Conservation (phyloP, 2,888 invertebrate species). For the Willowsia nigromaculata region DNA sequence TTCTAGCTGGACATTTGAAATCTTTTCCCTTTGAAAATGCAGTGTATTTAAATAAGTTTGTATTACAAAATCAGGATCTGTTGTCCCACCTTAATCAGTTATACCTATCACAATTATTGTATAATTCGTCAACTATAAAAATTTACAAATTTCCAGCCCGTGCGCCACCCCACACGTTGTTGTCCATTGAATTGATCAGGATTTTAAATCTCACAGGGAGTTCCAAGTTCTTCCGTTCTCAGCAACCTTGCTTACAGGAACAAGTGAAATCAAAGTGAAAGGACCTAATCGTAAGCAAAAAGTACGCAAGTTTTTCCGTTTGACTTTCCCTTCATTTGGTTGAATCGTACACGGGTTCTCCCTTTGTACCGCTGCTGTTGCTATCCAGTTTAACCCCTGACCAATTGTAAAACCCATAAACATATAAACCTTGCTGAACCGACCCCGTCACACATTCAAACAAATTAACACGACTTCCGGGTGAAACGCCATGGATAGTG, state of each 20-base stretch:
- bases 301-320: not conserved
- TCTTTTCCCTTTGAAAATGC: slow-evolving; percentile 20
- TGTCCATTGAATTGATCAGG: not conserved
- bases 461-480: slow-evolving; percentile 33
- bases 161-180: not conserved
- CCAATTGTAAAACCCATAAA: not conserved
- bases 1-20: slow-evolving; percentile 54
- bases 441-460: not conserved
- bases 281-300: slow-evolving; percentile 44
- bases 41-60: not conserved
- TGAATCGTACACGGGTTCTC: not conserved
- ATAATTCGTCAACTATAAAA: too few relatives aligned
- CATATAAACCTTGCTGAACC: not conserved
- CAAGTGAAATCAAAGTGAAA: slow-evolving; percentile 1
- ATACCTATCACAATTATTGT: too few relatives aligned
- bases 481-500: slow-evolving; percentile 66
- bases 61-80: not conserved
- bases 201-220: too few relatives aligned
- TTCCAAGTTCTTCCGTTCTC: not conserved
- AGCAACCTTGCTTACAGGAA: not conserved
- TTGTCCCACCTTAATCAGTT: not conserved
- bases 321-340: not conserved
- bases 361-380: not conserved
- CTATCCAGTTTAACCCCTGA: not conserved
- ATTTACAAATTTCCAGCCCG: not conserved